These are phyloP conservation scores for Neocrepidodera transversa DNA, from an alignment of 2,888 invertebrate genomes.

Conservation along the genomic window DNA sequence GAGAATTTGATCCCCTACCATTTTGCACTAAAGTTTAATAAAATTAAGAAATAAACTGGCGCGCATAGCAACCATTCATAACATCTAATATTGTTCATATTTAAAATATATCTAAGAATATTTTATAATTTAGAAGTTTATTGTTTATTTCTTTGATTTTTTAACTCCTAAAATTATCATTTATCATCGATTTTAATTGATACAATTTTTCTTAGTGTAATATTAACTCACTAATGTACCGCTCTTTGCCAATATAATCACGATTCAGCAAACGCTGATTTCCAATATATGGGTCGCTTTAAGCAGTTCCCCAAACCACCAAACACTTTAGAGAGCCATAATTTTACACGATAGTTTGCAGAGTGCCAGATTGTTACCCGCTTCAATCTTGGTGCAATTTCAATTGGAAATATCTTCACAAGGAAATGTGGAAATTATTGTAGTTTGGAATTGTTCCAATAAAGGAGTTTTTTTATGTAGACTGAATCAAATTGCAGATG, in stretches of 20 bases:
- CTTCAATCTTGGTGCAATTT: neutral
- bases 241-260: slow-evolving; percentile 2
- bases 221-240: neutral
- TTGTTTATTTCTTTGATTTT: no score
- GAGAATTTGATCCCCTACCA: no score
- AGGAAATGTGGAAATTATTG: slow-evolving; percentile 1
- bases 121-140: no score
- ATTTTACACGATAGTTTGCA: slow-evolving; percentile 6
- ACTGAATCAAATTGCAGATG: no score
- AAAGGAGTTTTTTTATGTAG: neutral
- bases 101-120: no score
- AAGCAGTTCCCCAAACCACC: neutral
- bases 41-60: no score
- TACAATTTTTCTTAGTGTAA: neutral
- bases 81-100: no score
- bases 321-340: neutral
- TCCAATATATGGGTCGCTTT: slow-evolving; percentile 2
- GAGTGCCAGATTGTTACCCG: slow-evolving; percentile 9
- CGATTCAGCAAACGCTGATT: neutral
- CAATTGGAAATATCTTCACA: slow-evolving; percentile 3
- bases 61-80: no score
- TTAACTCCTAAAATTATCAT: no score
- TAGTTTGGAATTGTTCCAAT: neutral
- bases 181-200: no score
- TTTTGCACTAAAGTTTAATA: no score